These are phyloP conservation scores for Zaprionus inermis DNA, from an alignment of 1,140 invertebrate genomes.

Conservation along the genomic window DNA sequence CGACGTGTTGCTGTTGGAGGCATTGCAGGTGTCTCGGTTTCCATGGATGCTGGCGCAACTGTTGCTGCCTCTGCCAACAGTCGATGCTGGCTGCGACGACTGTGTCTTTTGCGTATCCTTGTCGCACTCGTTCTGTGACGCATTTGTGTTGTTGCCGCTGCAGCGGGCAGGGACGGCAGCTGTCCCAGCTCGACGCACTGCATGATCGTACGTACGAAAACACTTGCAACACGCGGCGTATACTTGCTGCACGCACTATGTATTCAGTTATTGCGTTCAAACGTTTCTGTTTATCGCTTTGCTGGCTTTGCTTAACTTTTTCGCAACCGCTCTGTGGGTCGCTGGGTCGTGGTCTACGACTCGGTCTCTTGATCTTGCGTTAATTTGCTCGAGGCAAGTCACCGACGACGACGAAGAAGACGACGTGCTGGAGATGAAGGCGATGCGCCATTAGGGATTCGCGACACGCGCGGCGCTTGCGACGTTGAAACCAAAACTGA, in stretches of 20 bases:
- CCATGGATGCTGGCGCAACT: too few relatives aligned
- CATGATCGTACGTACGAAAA: conserved; percentile 9
- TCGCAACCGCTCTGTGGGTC: conserved; percentile 3
- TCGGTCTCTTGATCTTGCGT: conserved; percentile 36
- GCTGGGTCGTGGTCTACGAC: conserved; percentile 3
- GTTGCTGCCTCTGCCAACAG: conserved; percentile 10
- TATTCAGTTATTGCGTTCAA: conserved; percentile 4
- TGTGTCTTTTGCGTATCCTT: conserved; percentile 71
- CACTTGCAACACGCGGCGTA: conserved; percentile 11
- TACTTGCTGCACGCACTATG: conserved; percentile 32
- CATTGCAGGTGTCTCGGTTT: conserved; percentile 18
- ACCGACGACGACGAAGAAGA: conserved; percentile 42
- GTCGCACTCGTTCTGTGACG: conserved; percentile 59
- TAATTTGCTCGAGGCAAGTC: conserved; percentile 43
- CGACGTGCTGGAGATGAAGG: conserved; percentile 12
- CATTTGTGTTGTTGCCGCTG: conserved; percentile 44
- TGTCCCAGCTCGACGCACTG: conserved; percentile 52
- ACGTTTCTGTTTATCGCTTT: not conserved
- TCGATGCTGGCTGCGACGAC: conserved; percentile 31
- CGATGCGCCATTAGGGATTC: conserved; percentile 68
- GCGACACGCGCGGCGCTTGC: conserved; percentile 74
- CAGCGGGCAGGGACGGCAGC: conserved; percentile 27
- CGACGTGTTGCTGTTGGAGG: not conserved
- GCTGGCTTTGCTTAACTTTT: conserved; percentile 22
- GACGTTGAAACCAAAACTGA: conserved; percentile 81